Evolutionary conservation across 2,113 vertebrate species (phyloP).

Genomic region (Ceratotherium simum): DNA sequence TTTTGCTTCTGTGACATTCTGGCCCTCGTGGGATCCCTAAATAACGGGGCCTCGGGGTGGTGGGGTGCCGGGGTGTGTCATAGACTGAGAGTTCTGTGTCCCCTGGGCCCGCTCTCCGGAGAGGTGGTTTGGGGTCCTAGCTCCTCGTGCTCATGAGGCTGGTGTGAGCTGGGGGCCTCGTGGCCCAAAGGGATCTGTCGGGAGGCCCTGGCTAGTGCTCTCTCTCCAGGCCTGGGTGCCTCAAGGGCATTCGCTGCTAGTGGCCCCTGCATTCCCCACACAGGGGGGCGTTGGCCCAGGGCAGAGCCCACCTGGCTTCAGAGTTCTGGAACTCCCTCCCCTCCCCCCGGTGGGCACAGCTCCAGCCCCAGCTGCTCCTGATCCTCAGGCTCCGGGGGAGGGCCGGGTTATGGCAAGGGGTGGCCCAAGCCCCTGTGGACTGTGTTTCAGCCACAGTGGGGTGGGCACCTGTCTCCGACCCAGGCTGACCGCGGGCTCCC

Average conservation of each 20-base stretch:
- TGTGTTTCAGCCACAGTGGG: fast-evolving
- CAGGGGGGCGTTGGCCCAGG: too few species aligned
- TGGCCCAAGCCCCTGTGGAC: fast-evolving
- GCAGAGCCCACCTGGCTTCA: not conserved
- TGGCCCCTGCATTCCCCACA: fast-evolving
- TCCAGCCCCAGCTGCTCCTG: too few species aligned
- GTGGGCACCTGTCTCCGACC: fast-evolving
- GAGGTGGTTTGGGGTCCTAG: not conserved
- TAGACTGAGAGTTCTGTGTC: not conserved
- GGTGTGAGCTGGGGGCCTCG: not conserved
- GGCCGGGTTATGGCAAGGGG: not conserved
- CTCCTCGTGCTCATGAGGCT: fast-evolving
- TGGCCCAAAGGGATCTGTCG: too few species aligned
- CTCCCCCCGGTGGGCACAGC: not conserved
- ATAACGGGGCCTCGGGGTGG: not conserved
- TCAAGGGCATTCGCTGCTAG: not conserved
- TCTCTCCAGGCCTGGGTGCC: fast-evolving
- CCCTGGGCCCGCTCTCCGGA: fast-evolving
- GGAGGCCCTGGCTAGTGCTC: not conserved
- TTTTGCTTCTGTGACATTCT: not conserved
- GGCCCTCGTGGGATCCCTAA: fast-evolving
- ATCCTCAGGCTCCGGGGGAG: fast-evolving
- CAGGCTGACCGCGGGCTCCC: fast-evolving
- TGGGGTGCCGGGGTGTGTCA: too few species aligned
- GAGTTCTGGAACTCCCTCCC: fast-evolving